Evolutionary conservation across 2,797 vertebrate genomes (phyloP), one percentile per base, ranked within the genome.

Genomic region (Sebastes steindachneri): DNA sequence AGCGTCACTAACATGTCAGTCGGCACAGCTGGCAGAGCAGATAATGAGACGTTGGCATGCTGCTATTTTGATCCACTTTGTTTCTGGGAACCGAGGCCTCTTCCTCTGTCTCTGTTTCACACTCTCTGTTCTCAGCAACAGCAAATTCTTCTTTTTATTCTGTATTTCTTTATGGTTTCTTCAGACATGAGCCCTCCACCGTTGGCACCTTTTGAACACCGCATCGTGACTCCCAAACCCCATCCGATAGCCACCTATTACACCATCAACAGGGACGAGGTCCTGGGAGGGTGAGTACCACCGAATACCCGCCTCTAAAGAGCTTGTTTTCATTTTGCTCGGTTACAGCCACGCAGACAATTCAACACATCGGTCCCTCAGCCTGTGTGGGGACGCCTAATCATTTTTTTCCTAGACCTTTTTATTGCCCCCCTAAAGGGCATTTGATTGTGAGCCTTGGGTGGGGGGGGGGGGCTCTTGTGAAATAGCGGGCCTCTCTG

Each of bases 251-350:
- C 89, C 82, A 96, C 90, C 83, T 97, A 95, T 35, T 99, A 99
- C 79, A 95, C 95, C 1, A 97, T 99, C 93, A 96, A 96, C 85
- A 92, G 94, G 79, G 94, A 96, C 0, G 97, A 98, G 82, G 94
- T 99, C 82, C 94, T 99, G 59, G 98, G 98, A 90, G 97, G 98
- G 98, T 99, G 94, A 97, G 98, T 84, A 62, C 55, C 51, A 17
- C 15, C 2, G 4, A 45, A 60, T 3, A 9, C 9, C 12, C 4
- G 4, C 5, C 33, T 37, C 58, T 26, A 21, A 3, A 17, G 5
- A 9, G 41, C 33, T 79, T 75, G 14, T 88, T 80, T 85, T 60
- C 35, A 73, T 81, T 74, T 62, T 3, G 0, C 63, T 29, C 15
- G 41, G 26, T 37, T 71, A 41, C 45, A 70, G 54, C 23, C 35